Percentiles rank a stretch among this genome's conserved stretches.
These are phyloP conservation scores for Donacobius atricapilla DNA, from an alignment of 2,113 vertebrate species.

Conservation along the genomic window DNA sequence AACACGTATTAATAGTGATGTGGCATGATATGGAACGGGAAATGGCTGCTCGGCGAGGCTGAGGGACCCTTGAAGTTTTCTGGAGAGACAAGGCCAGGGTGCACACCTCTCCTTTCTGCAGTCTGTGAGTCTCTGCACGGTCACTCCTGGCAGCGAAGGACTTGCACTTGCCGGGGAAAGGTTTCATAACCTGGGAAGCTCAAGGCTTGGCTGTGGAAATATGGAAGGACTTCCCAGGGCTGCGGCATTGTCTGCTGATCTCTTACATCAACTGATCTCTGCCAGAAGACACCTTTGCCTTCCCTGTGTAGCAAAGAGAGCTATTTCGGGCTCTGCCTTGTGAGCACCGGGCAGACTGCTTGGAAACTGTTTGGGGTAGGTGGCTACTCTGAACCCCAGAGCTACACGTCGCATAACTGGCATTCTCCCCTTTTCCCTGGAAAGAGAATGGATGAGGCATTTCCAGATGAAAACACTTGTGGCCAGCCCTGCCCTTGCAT, in stretches of 20 bases:
- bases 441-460: neutral
- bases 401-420: rapidly evolving
- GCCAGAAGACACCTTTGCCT: neutral
- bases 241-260: neutral
- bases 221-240: neutral
- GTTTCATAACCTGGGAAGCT: neutral
- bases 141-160: neutral
- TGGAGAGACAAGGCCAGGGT: neutral
- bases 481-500: rapidly evolving
- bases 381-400: neutral
- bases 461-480: neutral
- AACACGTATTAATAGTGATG: neutral
- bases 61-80: neutral
- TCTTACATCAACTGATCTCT: neutral
- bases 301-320: neutral
- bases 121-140: neutral
- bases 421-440: neutral
- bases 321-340: neutral
- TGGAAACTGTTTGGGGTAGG: too few species aligned
- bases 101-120: neutral
- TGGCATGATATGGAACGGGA: neutral
- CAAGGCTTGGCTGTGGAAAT: neutral
- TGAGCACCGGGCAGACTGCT: too few species aligned
- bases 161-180: neutral
- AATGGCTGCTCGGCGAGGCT: neutral